phyloP scores from a whole-genome alignment of 2,797 vertebrate species.

The Trematomus bernacchii region DNA sequence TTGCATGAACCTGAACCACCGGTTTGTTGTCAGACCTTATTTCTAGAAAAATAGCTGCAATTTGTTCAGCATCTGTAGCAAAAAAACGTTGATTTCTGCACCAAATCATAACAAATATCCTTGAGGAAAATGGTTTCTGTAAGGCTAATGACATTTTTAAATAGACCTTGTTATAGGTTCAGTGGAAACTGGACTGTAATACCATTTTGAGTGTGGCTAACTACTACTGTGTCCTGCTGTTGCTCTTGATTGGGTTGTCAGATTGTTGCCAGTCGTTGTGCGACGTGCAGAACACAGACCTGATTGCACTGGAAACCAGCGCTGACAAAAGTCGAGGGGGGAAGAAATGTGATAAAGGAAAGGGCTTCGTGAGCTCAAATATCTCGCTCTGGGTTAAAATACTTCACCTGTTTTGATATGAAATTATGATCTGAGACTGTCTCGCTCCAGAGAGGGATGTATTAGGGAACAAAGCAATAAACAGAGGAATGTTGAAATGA shows the following conservation, averaged over 20 bases:
- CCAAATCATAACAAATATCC: constrained; percentile 13
- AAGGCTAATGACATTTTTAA: not conserved
- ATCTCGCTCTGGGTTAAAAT: not conserved
- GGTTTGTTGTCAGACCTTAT: constrained; percentile 30
- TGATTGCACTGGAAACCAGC: constrained; percentile 43
- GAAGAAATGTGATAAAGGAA: not conserved
- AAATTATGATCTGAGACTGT: constrained; percentile 9
- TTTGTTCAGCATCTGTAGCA: constrained; percentile 28
- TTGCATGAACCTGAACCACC: constrained; percentile 21
- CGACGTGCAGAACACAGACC: constrained; percentile 49
- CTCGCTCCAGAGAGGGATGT: not conserved
- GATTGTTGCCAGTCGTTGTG: constrained; percentile 34
- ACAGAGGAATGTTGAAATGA: not conserved
- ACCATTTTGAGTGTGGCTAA: constrained; percentile 23
- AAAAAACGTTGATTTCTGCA: not conserved
- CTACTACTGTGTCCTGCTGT: constrained; percentile 43
- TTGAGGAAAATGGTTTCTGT: not conserved
- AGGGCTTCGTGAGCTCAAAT: not conserved
- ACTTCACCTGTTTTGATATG: constrained; percentile 16
- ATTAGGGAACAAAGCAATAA: constrained; percentile 35
- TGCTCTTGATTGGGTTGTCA: constrained; percentile 60
- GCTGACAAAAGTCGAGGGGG: not conserved
- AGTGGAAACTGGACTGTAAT: constrained; percentile 33
- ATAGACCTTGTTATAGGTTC: constrained; percentile 11
- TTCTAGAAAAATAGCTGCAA: constrained; percentile 7